Evolutionary conservation across 2,888 invertebrate species (phyloP), one percentile per base, ranked within the genome.

Genomic region (Cosmia trapezina): DNA sequence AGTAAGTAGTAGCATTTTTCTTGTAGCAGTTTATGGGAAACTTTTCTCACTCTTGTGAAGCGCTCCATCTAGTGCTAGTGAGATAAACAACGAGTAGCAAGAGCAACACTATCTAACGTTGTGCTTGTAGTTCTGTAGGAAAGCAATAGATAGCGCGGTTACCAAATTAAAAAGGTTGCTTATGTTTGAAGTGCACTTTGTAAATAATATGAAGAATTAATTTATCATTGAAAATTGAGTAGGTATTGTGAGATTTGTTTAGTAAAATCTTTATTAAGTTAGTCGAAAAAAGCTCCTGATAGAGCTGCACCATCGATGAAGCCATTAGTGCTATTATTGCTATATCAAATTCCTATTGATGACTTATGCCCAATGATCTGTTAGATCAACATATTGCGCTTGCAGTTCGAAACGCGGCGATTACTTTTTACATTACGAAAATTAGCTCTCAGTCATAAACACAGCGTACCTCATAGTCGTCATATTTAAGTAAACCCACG

Each of bases 1-100:
- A 94, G 95, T 94, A 88, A 69, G 64, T 75, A 37, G 4, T 62
- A 37, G 0, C 11, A 0, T 11, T 51, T 53, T 59, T 51, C 8
- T 56, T 76, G 49, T 59, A 62, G 12, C 33, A 41, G 8, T 11
- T 5, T 37, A 19, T 17, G 28, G 12, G 0, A 7, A n/a, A 17
- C 19, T 19, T 12, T 7, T 8, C 47, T 22, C 2, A 12, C 1
- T 19, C 4, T 60, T 56, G n/a, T 66, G 45, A 17, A 12, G 22
- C 41, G 43, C 70, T 19, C 43, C 56, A 73, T 78, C 75, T 80
- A 59, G 51, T 43, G 51, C 0, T 6, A 22, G 22, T 22, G 14
- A 22, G n/a, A 11, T 60, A n/a, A 37, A 37, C 12, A n/a, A 4
- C 33, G 4, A 49, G 28, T 33, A 28, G 7, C 2, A 12, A 7